Percentiles rank a stretch among this genome's conserved stretches.
Evolutionary conservation across 35 echinoderm and acorn worm genomes (phyloP).

Genomic region (Ophioderma brevispina): DNA sequence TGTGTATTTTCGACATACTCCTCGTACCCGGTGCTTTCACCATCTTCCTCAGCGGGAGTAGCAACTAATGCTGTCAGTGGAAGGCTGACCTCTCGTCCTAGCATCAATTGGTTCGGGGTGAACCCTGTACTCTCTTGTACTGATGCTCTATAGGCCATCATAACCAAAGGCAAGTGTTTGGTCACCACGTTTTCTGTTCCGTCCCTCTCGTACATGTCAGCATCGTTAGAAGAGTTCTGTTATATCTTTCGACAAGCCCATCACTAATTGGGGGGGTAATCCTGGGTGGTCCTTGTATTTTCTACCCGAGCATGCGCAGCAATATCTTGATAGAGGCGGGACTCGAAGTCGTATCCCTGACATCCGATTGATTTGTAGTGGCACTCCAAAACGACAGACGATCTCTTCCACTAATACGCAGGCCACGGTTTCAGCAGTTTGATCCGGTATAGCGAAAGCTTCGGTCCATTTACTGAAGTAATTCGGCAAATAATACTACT

Average conservation of each 20-base stretch:
- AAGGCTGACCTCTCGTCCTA: conserved; percentile 51
- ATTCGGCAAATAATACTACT: conserved; percentile 20
- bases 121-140: conserved; percentile 41
- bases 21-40: neutral
- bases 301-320: conserved; percentile 5
- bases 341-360: conserved; percentile 71
- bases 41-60: neutral
- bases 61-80: conserved; percentile 14
- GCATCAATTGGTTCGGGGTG: conserved; percentile 55
- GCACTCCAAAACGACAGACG: conserved; percentile 53
- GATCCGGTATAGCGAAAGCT: conserved; percentile 53
- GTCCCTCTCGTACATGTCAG: neutral
- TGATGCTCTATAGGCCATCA: conserved; percentile 19
- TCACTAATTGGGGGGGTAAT: conserved; percentile 27
- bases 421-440: conserved; percentile 66
- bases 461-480: conserved; percentile 60
- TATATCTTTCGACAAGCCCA: conserved; percentile 51
- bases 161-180: conserved; percentile 26
- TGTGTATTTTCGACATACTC: neutral
- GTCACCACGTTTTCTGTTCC: conserved; percentile 48
- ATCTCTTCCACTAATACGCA: conserved; percentile 47
- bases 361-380: conserved; percentile 58
- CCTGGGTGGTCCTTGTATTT: conserved; percentile 35
- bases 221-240: conserved; percentile 45
- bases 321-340: conserved; percentile 41